These are phyloP conservation scores for Scarus forsteni DNA, from an alignment of 2,797 vertebrate genomes.

Conservation along the genomic window DNA sequence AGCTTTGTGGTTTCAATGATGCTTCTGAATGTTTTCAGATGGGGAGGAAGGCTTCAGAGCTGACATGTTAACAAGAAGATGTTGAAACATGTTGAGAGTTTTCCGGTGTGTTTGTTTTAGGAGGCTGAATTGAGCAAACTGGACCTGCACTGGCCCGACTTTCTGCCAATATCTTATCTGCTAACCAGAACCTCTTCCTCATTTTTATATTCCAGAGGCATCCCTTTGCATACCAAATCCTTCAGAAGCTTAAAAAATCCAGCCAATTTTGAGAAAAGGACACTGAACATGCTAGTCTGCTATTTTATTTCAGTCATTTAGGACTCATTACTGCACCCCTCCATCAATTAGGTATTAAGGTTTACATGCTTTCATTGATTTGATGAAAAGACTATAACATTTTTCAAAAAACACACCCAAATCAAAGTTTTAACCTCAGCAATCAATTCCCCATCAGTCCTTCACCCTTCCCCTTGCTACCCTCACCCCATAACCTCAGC, in stretches of 20 bases:
- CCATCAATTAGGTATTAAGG: neutral
- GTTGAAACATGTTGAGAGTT: constrained; percentile 56
- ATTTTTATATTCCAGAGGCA: neutral
- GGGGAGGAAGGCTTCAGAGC: constrained; percentile 36
- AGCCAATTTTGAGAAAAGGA: too few relatives aligned
- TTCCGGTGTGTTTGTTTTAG: constrained; percentile 61
- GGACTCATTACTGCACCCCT: neutral
- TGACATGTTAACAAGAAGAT: constrained; percentile 42
- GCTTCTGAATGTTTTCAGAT: constrained; percentile 59
- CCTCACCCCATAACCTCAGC: constrained; percentile 47
- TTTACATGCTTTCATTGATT: neutral
- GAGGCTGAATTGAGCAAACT: constrained; percentile 31
- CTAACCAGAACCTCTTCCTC: constrained; percentile 23
- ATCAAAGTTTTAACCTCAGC: neutral
- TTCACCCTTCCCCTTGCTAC: constrained; percentile 20
- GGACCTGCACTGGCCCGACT: neutral
- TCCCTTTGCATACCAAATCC: fast-evolving
- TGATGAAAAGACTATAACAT: neutral
- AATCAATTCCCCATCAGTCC: constrained; percentile 8
- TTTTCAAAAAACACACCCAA: neutral
- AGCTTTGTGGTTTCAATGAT: constrained; percentile 37
- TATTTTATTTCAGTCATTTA: too few relatives aligned
- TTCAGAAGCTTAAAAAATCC: too few relatives aligned
- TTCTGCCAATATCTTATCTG: constrained; percentile 7
- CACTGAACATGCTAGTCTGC: too few relatives aligned